phyloP scores from a whole-genome alignment of 1,140 invertebrate species.

The Helicoverpa armigera region DNA sequence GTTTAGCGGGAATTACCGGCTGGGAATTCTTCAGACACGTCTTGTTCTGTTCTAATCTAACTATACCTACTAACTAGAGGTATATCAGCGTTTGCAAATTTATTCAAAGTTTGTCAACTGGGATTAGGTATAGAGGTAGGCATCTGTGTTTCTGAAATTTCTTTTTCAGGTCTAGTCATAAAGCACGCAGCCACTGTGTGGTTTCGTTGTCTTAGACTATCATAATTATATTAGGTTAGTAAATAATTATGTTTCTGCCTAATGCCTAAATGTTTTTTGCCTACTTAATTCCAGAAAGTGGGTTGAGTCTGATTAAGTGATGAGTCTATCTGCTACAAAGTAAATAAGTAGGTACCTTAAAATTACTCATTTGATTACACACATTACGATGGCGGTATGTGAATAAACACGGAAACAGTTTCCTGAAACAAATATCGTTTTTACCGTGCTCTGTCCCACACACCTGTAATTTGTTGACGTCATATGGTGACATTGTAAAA shows the following conservation, averaged over 20 bases:
- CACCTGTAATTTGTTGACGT: slow-evolving; percentile 79
- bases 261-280: too few relatives aligned
- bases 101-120: too few relatives aligned
- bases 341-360: slow-evolving; percentile 19
- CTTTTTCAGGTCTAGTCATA: too few relatives aligned
- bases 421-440: slow-evolving; percentile 71
- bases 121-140: too few relatives aligned
- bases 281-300: neutral
- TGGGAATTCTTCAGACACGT: neutral
- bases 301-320: neutral
- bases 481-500: slow-evolving; percentile 80
- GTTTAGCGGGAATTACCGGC: neutral
- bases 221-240: too few relatives aligned
- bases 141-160: too few relatives aligned
- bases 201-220: too few relatives aligned
- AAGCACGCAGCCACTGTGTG: too few relatives aligned
- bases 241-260: too few relatives aligned
- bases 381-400: slow-evolving; percentile 48
- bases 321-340: neutral
- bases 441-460: slow-evolving; percentile 58
- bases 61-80: too few relatives aligned
- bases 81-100: too few relatives aligned
- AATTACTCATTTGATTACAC: slow-evolving; percentile 47
- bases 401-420: slow-evolving; percentile 68
- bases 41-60: too few relatives aligned